These are phyloP conservation scores for Athrips mouffetella DNA, from an alignment of 2,888 invertebrate species.

Conservation along the genomic window DNA sequence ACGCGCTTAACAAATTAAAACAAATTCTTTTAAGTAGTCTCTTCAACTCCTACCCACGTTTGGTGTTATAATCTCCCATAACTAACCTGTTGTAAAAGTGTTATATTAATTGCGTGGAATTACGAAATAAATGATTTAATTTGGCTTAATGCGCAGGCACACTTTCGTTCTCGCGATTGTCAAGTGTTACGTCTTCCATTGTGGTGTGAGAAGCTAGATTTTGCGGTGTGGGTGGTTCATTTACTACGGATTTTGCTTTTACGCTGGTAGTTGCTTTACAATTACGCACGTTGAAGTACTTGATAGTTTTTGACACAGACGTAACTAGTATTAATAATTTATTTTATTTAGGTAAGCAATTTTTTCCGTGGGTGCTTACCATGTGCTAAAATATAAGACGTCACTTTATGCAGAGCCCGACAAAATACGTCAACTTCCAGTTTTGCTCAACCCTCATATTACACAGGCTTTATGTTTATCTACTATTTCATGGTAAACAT, in stretches of 20 bases:
- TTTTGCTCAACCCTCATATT: too few relatives aligned
- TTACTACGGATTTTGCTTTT: not conserved
- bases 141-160: not conserved
- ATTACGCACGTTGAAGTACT: too few relatives aligned
- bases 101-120: constrained; percentile 47
- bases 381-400: too few relatives aligned
- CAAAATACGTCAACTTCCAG: too few relatives aligned
- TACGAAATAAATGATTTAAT: constrained; percentile 20
- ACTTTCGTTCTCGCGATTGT: constrained; percentile 8
- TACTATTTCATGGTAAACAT: too few relatives aligned
- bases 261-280: too few relatives aligned
- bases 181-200: constrained; percentile 4
- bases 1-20: not conserved
- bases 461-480: too few relatives aligned
- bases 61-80: constrained; percentile 21
- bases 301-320: too few relatives aligned
- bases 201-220: constrained; percentile 36
- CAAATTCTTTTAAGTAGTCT: constrained; percentile 15
- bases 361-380: too few relatives aligned
- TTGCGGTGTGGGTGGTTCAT: constrained; percentile 8
- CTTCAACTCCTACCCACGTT: constrained; percentile 18
- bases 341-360: too few relatives aligned
- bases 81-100: not conserved
- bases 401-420: too few relatives aligned
- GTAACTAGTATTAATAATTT: too few relatives aligned